Evolutionary conservation across 2,797 vertebrate species (phyloP).

Genomic region (Sebastes ruberrimus): DNA sequence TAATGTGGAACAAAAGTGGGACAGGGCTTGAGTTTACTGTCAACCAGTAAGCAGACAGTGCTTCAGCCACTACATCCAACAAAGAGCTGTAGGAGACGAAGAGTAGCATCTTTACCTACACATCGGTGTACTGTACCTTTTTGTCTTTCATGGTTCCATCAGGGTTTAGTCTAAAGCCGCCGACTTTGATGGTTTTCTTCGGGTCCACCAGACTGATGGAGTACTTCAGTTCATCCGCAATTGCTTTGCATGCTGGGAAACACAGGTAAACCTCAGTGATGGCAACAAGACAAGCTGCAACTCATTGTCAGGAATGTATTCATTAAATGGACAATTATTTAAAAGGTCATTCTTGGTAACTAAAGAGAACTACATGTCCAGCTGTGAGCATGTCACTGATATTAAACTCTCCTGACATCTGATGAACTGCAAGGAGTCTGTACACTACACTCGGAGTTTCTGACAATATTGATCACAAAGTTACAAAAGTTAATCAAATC

Average conservation of each 20-base stretch:
- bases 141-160: constrained; percentile 89
- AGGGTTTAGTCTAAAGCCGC: constrained; percentile 89
- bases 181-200: constrained; percentile 88
- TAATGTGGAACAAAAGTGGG: background rate
- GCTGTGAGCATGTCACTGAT: no score
- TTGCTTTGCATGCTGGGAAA: constrained; percentile 83
- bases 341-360: background rate
- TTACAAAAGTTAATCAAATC: background rate
- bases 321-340: background rate
- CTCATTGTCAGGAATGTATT: background rate
- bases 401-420: no score
- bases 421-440: background rate
- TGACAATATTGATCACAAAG: background rate
- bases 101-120: background rate
- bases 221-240: constrained; percentile 85
- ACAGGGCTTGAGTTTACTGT: no score
- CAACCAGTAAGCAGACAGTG: background rate
- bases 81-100: background rate
- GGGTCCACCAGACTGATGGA: constrained; percentile 90
- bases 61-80: background rate
- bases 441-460: background rate
- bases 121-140: constrained; percentile 82
- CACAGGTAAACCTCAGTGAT: constrained; percentile 4
- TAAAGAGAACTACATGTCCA: background rate
- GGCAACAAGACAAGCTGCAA: background rate